Evolutionary conservation across 2,888 invertebrate genomes (phyloP), one percentile per base, ranked within the genome.

Genomic region (Lycaena phlaeas): DNA sequence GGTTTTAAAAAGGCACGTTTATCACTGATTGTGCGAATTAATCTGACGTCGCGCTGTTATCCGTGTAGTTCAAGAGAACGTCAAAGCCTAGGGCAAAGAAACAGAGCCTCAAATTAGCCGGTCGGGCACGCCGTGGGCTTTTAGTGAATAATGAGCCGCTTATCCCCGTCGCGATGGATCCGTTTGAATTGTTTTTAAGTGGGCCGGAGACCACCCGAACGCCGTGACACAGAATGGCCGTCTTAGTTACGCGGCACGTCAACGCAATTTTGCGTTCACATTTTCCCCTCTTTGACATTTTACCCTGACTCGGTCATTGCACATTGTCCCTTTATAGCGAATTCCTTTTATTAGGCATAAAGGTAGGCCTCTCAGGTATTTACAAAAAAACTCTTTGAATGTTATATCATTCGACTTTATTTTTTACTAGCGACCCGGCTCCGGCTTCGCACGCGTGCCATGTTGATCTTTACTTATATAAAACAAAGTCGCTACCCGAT

Each of bases 81-180:
- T 69, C 73, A 74, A 69, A 74, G 78, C 71, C 61, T 60, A 61
- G 67, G 64, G 74, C 69, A 71, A 76, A 77, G 75, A 75, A 77
- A 79, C 77, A 81, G 79, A 81, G 78, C 76, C 73, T 74, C 72
- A 78, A 79, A 82, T 82, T 82, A 82, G 71, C 76, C 67, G 64
- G 67, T 68, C 72, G 67, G 65, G 77, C 78, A 75, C 71, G 81
- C 79, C 69, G 75, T 79, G 76, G 73, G 79, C 78, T 78, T 81
- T 82, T 79, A 79, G 78, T 79, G 77, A 79, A 78, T 82, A 81
- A 84, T 81, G 79, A 79, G 77, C 71, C 71, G 78, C 75, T 81
- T 81, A 79, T 74, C 72, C 74, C 66, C 59, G 57, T 66, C 67
- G 71, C 73, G 77, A 74, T 68, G 74, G 71, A 65, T 73, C 68